A percentile compares a stretch with the other conserved stretches of the same genome.
These are phyloP conservation scores for Nycticebus coucang DNA, from an alignment of 2,113 vertebrate genomes.

Conservation along the genomic window DNA sequence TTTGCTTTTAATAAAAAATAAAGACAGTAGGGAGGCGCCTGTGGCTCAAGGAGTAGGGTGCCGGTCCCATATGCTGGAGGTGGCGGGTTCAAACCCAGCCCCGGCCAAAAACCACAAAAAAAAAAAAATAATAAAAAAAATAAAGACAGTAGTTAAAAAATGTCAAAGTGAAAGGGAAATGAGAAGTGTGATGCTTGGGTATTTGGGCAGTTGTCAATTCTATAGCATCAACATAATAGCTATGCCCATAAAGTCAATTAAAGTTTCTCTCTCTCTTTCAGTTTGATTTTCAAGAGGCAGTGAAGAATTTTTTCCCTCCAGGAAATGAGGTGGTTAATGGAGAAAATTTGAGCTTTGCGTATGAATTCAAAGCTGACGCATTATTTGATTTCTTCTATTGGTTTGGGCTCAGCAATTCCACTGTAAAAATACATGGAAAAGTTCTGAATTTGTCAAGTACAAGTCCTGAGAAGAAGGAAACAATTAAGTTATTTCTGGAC, in stretches of 20 bases:
- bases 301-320: slow-evolving; percentile 78
- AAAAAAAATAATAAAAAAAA: not conserved
- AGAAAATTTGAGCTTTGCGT: slow-evolving; percentile 81
- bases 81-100: no score
- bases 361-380: slow-evolving; percentile 82
- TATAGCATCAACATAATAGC: not conserved
- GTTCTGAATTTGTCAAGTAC: slow-evolving; percentile 82
- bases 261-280: slow-evolving; percentile 65
- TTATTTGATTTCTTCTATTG: slow-evolving; percentile 84
- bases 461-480: slow-evolving; percentile 82
- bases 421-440: slow-evolving; percentile 79
- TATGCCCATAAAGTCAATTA: not conserved
- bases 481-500: slow-evolving; percentile 82
- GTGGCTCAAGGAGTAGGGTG: no score
- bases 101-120: no score
- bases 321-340: slow-evolving; percentile 75
- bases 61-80: no score
- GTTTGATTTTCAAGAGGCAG: slow-evolving; percentile 83
- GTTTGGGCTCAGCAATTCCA: slow-evolving; percentile 83
- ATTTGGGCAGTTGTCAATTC: not conserved
- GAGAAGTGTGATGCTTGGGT: not conserved
- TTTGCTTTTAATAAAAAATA: not conserved
- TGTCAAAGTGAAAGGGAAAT: not conserved
- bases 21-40: no score
- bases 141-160: not conserved